Base-by-base conservation (phyloP, 2,888 invertebrate species). In the Dolomedes plantarius region DNA sequence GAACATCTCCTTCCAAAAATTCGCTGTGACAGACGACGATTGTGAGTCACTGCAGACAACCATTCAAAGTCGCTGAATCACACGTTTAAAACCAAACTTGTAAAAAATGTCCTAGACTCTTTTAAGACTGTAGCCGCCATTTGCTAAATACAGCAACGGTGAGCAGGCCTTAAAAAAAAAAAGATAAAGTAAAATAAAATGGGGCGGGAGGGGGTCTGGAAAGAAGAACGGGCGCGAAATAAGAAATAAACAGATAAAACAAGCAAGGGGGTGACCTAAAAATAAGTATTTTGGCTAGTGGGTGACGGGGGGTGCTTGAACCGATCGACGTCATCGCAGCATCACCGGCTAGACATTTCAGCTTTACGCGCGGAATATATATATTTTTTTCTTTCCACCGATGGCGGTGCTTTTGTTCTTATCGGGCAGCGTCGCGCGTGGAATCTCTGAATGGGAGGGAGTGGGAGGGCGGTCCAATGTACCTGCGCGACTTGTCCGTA, bases 1-100 rank as follows among this genome's bases (percentile, higher is more conserved):
- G 28, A 31, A 29, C 27, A 28, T 27, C 79, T 65, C 32, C 79
- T 41, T 41, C 23, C 28, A 41, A 71, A 75, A 71, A 76, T 76
- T 69, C 28, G 46, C 39, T 50, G 31, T 71, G 71, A 75, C 75
- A 46, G 75, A 82, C 75, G 82, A 67, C 46, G 36, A 50, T 67
- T 46, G 62, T 82, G 82, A 76, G 62, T 75, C 82, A 76, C 81
- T 29, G n/a, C 50, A 29, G 29, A 39, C 46, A 29, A 46, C 28
- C 28, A 13, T 39, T 28, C 41, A 71, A 71, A 71, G 23, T 7
- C 71, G 71, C 71, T 71, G 71, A 71, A 71, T 71, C 71, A 46
- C 46, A 28, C 50, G 46, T 71, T 46, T 46, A 46, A 71, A 68
- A 65, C 65, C 31, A 31, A 65, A 65, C 23, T 65, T 28, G n/a